Evolutionary conservation across 1,140 invertebrate species (phyloP).

Genomic region (Eciton burchellii): DNA sequence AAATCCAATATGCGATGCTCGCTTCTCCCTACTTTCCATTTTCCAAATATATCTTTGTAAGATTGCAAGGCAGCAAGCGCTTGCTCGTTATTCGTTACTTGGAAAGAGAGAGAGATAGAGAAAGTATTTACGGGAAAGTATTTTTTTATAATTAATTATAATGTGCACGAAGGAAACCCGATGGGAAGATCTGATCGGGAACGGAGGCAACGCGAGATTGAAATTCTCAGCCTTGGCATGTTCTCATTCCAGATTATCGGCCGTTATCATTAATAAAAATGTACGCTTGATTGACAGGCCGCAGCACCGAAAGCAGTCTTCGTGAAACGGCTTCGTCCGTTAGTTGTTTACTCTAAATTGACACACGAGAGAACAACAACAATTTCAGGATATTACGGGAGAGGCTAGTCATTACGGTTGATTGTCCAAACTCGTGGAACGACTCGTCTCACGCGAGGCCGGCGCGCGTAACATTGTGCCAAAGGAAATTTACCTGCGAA

Average conservation of each 20-base stretch:
- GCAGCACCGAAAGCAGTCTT: slow-evolving; percentile 50
- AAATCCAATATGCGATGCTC: no score
- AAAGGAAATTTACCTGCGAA: slow-evolving; percentile 32
- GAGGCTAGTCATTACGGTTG: slow-evolving; percentile 24
- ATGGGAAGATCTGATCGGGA: slow-evolving; percentile 43
- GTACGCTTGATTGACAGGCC: background rate
- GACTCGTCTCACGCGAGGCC: slow-evolving; percentile 46
- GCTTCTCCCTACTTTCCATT: no score
- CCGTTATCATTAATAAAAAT: slow-evolving; percentile 34
- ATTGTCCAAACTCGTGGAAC: slow-evolving; percentile 51
- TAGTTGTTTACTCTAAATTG: slow-evolving; percentile 60
- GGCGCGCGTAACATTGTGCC: background rate
- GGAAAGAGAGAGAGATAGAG: no score
- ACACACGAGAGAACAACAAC: slow-evolving; percentile 19
- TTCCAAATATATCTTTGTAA: no score
- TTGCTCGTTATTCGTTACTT: no score
- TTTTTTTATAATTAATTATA: no score
- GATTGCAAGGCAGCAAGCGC: no score
- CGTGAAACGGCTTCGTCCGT: slow-evolving; percentile 57
- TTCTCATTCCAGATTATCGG: slow-evolving; percentile 58
- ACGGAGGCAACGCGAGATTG: slow-evolving; percentile 56
- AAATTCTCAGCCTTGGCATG: slow-evolving; percentile 34
- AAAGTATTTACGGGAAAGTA: no score
- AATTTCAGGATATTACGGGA: slow-evolving; percentile 32
- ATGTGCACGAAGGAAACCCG: background rate